phyloP scores from a whole-genome alignment of 2,797 vertebrate species.

The Neosilurus mollespiculum region DNA sequence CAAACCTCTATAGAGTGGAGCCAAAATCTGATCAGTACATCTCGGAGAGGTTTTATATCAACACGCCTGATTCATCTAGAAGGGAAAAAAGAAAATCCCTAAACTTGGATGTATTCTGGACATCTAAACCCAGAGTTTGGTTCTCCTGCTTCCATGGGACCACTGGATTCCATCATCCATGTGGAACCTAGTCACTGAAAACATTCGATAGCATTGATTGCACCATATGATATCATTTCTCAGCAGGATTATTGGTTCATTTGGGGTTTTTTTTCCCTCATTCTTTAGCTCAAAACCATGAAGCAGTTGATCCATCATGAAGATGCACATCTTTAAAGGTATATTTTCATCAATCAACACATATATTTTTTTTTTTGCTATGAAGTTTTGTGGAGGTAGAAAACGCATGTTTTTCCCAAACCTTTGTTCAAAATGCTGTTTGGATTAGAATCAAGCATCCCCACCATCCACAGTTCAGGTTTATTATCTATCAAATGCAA shows the following conservation, averaged over 20 bases:
- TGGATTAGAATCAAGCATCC: background rate
- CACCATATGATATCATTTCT: background rate
- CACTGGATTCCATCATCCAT: background rate
- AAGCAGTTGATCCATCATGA: background rate
- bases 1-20: constrained; percentile 2
- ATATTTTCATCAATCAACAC: background rate
- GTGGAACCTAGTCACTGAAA: background rate
- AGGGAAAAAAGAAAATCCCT: background rate
- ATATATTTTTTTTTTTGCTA: background rate
- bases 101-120: background rate
- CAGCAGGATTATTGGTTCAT: background rate
- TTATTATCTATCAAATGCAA: background rate
- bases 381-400: background rate
- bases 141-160: background rate
- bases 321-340: background rate
- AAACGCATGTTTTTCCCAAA: background rate
- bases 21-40: constrained; percentile 11
- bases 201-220: background rate
- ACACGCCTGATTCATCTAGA: background rate
- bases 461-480: background rate
- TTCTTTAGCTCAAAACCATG: background rate
- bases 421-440: background rate
- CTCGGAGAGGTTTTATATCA: background rate
- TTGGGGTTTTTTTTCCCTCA: background rate
- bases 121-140: background rate